A percentile compares a stretch with the other conserved stretches of the same genome.
Evolutionary conservation across 2,888 invertebrate species (phyloP).

Genomic region (Sminthurinus aureus): DNA sequence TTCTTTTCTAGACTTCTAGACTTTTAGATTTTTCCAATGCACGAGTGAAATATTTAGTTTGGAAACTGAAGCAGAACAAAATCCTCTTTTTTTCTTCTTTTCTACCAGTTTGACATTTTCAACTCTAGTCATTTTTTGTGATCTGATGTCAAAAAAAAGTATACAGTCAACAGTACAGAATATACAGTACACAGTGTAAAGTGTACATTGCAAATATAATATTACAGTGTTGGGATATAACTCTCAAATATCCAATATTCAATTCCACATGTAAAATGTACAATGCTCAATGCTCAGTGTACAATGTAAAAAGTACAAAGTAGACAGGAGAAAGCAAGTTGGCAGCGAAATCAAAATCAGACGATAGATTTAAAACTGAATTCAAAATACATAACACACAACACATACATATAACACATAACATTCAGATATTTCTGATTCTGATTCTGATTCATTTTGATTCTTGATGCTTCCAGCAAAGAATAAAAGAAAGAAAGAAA

Average conservation of each 20-base stretch:
- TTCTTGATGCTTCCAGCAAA: neutral
- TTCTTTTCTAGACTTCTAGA: neutral
- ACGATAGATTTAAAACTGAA: slow-evolving; percentile 10
- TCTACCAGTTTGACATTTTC: slow-evolving; percentile 33
- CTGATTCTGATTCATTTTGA: too few species aligned
- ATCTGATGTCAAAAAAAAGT: slow-evolving; percentile 31
- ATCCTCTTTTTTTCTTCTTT: neutral
- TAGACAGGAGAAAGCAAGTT: too few species aligned
- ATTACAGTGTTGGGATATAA: too few species aligned
- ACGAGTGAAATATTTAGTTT: neutral
- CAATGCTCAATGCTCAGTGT: neutral
- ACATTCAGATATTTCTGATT: neutral
- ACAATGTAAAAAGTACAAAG: neutral
- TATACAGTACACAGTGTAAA: neutral
- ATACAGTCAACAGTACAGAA: neutral
- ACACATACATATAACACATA: slow-evolving; percentile 11
- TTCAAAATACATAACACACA: slow-evolving; percentile 26
- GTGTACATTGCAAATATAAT: neutral
- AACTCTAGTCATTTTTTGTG: slow-evolving; percentile 28
- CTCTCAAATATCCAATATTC: neutral
- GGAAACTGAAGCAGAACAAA: neutral
- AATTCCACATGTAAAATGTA: neutral
- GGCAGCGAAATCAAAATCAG: slow-evolving; percentile 30
- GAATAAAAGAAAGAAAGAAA: neutral
- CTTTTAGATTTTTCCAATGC: neutral